These are phyloP conservation scores for Taenaris catops DNA, from an alignment of 2,888 invertebrate genomes.

Conservation along the genomic window DNA sequence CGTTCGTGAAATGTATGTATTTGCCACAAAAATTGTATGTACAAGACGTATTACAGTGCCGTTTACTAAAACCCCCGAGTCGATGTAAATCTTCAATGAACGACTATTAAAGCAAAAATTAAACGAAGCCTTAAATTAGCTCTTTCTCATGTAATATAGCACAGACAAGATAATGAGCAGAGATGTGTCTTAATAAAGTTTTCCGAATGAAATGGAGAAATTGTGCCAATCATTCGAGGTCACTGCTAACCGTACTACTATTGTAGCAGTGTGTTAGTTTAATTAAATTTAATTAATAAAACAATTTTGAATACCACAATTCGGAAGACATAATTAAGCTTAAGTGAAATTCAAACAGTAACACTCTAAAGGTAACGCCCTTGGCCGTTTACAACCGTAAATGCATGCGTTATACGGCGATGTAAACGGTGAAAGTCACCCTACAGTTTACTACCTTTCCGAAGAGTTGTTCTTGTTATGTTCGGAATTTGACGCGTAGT, in stretches of 20 bases:
- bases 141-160: constrained; percentile 16
- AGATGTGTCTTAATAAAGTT: constrained; percentile 22
- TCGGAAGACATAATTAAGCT: constrained; percentile 26
- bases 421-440: not conserved
- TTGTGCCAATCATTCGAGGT: constrained; percentile 7
- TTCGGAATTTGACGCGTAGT: constrained; percentile 51
- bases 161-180: constrained; percentile 16
- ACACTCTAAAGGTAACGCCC: constrained; percentile 7
- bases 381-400: constrained; percentile 4
- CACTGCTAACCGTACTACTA: no score
- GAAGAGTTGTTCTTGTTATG: constrained; percentile 33
- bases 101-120: constrained; percentile 18
- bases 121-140: constrained; percentile 21
- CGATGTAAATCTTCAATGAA: constrained; percentile 11
- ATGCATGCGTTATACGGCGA: constrained; percentile 11
- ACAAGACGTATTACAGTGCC: constrained; percentile 12
- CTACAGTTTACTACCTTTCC: constrained; percentile 51
- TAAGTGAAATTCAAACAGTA: constrained; percentile 15
- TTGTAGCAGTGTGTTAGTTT: not conserved
- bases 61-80: not conserved
- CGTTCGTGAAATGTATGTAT: constrained; percentile 4
- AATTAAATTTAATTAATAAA: no score
- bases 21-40: constrained; percentile 13
- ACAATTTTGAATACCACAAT: not conserved
- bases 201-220: constrained; percentile 17